phyloP scores from a whole-genome alignment of 1,140 invertebrate species.

The Tetraneura akinire region DNA sequence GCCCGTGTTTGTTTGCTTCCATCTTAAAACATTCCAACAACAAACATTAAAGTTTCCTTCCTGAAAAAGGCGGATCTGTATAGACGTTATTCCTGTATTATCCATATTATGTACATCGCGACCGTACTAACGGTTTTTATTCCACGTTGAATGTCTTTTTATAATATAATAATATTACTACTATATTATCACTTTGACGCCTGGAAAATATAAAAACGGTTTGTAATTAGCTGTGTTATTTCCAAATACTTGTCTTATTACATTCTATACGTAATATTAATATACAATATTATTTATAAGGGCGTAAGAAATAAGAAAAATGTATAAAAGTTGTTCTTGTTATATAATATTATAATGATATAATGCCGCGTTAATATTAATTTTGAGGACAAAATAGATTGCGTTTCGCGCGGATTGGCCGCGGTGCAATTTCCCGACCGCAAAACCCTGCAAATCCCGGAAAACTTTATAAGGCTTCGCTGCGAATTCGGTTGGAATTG shows the following conservation, averaged over 20 bases:
- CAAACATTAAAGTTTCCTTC: conserved; percentile 44
- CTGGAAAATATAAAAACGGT: background rate
- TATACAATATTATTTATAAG: too few species aligned
- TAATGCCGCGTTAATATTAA: too few species aligned
- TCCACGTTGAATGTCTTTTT: background rate
- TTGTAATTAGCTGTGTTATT: too few species aligned
- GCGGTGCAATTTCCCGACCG: background rate
- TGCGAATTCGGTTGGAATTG: conserved; percentile 54
- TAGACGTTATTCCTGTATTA: too few species aligned
- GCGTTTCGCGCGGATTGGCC: too few species aligned
- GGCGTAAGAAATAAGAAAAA: too few species aligned
- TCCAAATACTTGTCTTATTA: too few species aligned
- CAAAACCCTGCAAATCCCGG: conserved; percentile 1
- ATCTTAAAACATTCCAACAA: conserved; percentile 49
- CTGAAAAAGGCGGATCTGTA: conserved; percentile 58
- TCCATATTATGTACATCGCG: conserved; percentile 13
- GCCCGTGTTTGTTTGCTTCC: conserved; percentile 41
- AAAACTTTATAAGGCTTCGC: conserved; percentile 27
- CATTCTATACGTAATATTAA: too few species aligned
- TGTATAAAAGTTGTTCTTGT: too few species aligned
- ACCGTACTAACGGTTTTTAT: background rate
- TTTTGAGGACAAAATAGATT: background rate
- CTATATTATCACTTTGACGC: background rate
- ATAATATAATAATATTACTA: background rate
- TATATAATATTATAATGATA: too few species aligned